phyloP scores from a whole-genome alignment of 2,797 vertebrate genomes.

The Setipinna tenuifilis region DNA sequence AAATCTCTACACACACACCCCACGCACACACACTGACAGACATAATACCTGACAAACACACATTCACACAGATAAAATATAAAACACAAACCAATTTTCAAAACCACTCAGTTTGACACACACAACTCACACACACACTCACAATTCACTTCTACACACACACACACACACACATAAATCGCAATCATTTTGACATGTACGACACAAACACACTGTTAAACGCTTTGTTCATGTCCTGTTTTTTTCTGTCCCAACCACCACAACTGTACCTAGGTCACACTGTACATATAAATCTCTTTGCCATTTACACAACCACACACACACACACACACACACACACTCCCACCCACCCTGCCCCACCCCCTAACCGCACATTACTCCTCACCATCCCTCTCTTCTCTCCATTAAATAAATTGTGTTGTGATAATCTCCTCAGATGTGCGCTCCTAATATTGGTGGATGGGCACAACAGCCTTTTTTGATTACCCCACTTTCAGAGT shows the following conservation, averaged over 20 bases:
- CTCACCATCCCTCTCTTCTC: constrained; percentile 66
- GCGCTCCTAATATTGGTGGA: constrained; percentile 73
- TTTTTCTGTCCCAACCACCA: neutral
- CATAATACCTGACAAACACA: neutral
- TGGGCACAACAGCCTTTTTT: constrained; percentile 74
- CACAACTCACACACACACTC: neutral
- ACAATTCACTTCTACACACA: neutral
- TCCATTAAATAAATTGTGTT: constrained; percentile 85
- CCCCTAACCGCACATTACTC: constrained; percentile 59
- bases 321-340: neutral
- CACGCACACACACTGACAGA: too few species aligned
- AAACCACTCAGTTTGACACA: too few species aligned
- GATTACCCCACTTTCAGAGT: constrained; percentile 78
- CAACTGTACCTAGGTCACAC: constrained; percentile 2
- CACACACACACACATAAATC: neutral
- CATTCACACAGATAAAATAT: neutral
- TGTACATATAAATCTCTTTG: constrained; percentile 9
- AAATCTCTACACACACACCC: too few species aligned
- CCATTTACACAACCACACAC: neutral
- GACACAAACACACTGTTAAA: neutral
- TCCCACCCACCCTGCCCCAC: constrained; percentile 42
- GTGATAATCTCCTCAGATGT: constrained; percentile 78
- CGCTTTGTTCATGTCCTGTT: neutral
- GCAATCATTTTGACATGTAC: neutral
- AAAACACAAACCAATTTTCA: neutral